These are phyloP conservation scores for Nemurella pictetii DNA, from an alignment of 2,888 invertebrate genomes.

Conservation along the genomic window DNA sequence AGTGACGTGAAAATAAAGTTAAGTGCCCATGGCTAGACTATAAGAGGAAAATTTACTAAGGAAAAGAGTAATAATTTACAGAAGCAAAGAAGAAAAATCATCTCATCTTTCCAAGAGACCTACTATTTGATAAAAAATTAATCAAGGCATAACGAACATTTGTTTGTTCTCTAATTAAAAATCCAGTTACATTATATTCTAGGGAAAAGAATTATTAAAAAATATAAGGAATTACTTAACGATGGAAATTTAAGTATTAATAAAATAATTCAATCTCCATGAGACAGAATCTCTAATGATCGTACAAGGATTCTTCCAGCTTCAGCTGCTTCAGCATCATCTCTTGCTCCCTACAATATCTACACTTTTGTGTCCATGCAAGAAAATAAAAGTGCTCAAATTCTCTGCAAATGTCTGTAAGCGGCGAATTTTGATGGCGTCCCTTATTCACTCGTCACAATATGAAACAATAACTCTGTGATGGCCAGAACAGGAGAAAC, in stretches of 20 bases:
- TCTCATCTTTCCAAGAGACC: neutral
- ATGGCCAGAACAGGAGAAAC: neutral
- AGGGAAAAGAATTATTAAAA: too few species aligned
- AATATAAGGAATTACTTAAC: too few species aligned
- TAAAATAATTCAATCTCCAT: too few species aligned
- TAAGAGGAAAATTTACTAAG: neutral
- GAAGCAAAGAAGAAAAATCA: neutral
- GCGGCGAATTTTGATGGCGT: neutral
- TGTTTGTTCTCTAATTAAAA: neutral
- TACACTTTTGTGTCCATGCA: too few species aligned
- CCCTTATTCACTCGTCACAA: neutral
- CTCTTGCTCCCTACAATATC: too few species aligned
- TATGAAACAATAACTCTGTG: neutral
- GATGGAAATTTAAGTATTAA: too few species aligned
- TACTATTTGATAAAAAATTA: neutral
- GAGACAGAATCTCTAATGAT: too few species aligned
- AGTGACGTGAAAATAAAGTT: neutral
- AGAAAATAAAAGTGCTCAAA: too few species aligned
- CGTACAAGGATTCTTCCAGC: too few species aligned
- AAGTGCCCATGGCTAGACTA: neutral
- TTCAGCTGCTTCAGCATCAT: too few species aligned
- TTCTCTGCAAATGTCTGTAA: neutral
- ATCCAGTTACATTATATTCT: too few species aligned
- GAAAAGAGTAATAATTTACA: constrained; percentile 7
- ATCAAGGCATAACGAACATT: too few species aligned